Base-by-base conservation (phyloP, 2,797 vertebrate genomes). In the Sparidentex hasta region DNA sequence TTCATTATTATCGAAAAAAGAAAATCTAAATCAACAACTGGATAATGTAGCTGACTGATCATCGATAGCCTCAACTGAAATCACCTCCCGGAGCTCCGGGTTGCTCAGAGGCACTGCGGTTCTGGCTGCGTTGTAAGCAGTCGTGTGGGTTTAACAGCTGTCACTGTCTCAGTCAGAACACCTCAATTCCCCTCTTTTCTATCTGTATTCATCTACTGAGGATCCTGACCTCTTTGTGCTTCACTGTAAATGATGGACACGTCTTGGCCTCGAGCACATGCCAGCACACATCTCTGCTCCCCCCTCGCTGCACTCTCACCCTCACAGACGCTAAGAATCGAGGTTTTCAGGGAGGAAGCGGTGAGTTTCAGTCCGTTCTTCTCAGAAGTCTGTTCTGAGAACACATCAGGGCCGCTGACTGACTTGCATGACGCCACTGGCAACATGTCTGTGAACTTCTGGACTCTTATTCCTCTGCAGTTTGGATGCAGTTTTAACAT, bases 191-290 rank as follows among this genome's bases (percentile, higher is more conserved):
- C 47, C 46, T 44, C 38, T 54, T 54, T 65, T 67, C 33, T 65
- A 44, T 74, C 74, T 65, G 3, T 4, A 3, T 5, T 27, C 43
- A 29, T 64, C 6, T 3, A 1, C 13, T 25, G n/a, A 25, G 20
- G 29, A 38, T n/a, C 13, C 9, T 23, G 56, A 50, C 54, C 67
- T 59, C 54, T 55, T 7, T 57, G 62, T 25, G 11, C 58, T 18
- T 54, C 48, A 33, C 75, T 75, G 74, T 44, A 52, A 20, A 27
- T 59, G 78, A 86, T 68, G 5, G 48, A 73, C 77, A 59, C 25
- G 43, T 20, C n/a, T 1, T 69, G 7, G 69, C 70, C 75, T 58
- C 25, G 1, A 79, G 71, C 83, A 54, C 67, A 66, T 33, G 25
- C 16, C 77, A 18, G 56, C 71, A 5, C 20, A 27, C 52, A 23